Evolutionary conservation across 2,888 invertebrate species (phyloP).

Genomic region (Apoda limacodes): DNA sequence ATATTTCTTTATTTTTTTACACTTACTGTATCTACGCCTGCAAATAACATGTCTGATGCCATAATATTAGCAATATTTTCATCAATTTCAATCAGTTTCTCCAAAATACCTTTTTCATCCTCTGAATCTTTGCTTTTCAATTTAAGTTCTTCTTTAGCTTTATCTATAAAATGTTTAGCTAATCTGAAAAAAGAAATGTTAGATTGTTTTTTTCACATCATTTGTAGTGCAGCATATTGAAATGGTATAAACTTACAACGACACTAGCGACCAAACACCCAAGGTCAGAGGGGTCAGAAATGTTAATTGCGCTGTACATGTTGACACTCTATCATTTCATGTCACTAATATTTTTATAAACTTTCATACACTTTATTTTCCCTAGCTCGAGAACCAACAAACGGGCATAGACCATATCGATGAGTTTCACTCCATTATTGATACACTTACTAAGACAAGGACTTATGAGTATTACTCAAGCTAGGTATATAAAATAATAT

Average conservation of each 20-base stretch:
- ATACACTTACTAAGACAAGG: too few relatives aligned
- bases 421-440: too few relatives aligned
- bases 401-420: too few relatives aligned
- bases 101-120: conserved; percentile 66
- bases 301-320: conserved; percentile 39
- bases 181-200: conserved; percentile 22
- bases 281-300: conserved; percentile 37
- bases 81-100: conserved; percentile 70
- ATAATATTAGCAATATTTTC: conserved; percentile 71
- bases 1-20: too few relatives aligned
- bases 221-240: conserved; percentile 30
- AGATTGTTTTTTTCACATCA: conserved; percentile 28
- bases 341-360: conserved; percentile 24
- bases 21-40: conserved; percentile 76
- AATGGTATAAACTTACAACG: too few relatives aligned
- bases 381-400: conserved; percentile 10
- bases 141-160: conserved; percentile 30
- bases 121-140: conserved; percentile 21
- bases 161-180: conserved; percentile 27
- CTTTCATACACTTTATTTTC: conserved; percentile 10
- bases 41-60: conserved; percentile 75
- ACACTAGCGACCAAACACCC: too few relatives aligned
- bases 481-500: too few relatives aligned
- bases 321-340: conserved; percentile 25
- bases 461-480: too few relatives aligned